Conservation (phyloP, 2,113 vertebrate species). For the Corvus moneduloides region DNA sequence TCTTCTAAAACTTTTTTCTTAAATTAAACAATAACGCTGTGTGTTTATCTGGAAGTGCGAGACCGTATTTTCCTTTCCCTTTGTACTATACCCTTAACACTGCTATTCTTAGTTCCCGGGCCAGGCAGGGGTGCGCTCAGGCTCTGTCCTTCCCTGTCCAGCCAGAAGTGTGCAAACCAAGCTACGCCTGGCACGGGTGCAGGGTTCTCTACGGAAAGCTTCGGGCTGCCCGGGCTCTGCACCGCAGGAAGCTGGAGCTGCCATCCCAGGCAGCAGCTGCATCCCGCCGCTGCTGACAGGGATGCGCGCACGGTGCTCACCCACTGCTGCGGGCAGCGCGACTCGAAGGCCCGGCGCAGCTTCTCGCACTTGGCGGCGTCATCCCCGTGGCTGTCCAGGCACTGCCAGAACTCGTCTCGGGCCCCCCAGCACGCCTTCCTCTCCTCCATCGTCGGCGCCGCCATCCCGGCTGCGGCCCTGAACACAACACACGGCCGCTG, state of each 20-base stretch:
- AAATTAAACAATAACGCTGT: not conserved
- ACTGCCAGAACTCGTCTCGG: slow-evolving; percentile 87
- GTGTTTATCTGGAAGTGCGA: fast-evolving
- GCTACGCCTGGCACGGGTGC: fast-evolving
- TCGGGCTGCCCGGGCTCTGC: fast-evolving
- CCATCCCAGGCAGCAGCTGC: fast-evolving
- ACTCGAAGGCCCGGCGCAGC: slow-evolving; percentile 77
- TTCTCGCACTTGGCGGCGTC: slow-evolving; percentile 71
- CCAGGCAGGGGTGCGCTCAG: fast-evolving
- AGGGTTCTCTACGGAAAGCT: fast-evolving
- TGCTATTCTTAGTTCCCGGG: fast-evolving
- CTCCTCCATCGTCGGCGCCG: slow-evolving; percentile 83
- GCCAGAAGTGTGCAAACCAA: fast-evolving
- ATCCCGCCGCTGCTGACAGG: fast-evolving
- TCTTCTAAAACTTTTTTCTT: not conserved
- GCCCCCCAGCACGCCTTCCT: slow-evolving; percentile 87
- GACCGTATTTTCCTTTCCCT: fast-evolving
- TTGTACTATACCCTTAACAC: too few species aligned
- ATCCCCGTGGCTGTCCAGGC: slow-evolving; percentile 80
- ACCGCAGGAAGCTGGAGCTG: fast-evolving
- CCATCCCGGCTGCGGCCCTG: slow-evolving; percentile 65
- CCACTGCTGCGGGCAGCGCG: slow-evolving; percentile 88
- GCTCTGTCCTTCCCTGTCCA: too few species aligned
- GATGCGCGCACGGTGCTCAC: slow-evolving; percentile 65
- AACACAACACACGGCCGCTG: too few species aligned